Percentiles rank a stretch among this genome's conserved stretches.
Evolutionary conservation across 2,113 vertebrate genomes (phyloP).

Genomic region (Paramormyrops kingsleyae): DNA sequence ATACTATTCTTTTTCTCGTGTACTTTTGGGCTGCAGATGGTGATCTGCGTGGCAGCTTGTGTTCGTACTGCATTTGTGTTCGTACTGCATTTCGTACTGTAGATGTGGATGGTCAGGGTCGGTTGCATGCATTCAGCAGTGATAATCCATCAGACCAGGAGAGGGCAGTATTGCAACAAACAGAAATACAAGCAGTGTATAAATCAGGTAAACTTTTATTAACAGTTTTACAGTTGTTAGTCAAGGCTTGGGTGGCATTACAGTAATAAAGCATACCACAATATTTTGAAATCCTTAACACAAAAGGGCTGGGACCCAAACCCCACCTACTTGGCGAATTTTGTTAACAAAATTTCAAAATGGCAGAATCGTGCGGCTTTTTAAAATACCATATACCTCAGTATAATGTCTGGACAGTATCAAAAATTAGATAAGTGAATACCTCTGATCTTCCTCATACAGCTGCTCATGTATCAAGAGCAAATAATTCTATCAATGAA

Average conservation of each 20-base stretch:
- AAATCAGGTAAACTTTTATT: background rate
- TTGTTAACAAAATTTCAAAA: no score
- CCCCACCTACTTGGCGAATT: no score
- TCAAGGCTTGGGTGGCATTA: background rate
- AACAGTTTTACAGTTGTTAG: background rate
- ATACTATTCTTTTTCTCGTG: background rate
- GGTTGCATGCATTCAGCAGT: background rate
- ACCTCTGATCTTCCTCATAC: background rate
- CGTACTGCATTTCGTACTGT: background rate
- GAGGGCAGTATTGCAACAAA: background rate
- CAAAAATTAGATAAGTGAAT: background rate
- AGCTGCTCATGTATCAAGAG: background rate
- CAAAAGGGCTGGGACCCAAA: no score
- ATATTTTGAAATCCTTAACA: no score
- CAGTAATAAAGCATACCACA: background rate
- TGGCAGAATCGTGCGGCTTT: no score
- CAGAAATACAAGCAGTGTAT: background rate
- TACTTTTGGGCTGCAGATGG: background rate
- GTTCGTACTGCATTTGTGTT: background rate
- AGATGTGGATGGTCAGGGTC: background rate
- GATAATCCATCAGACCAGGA: background rate
- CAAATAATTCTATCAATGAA: background rate
- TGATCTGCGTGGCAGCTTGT: background rate
- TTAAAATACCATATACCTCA: no score
- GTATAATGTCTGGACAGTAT: no score